These are phyloP conservation scores for Lasioglossum pauxillum DNA, from an alignment of 2,888 invertebrate genomes.

Conservation along the genomic window DNA sequence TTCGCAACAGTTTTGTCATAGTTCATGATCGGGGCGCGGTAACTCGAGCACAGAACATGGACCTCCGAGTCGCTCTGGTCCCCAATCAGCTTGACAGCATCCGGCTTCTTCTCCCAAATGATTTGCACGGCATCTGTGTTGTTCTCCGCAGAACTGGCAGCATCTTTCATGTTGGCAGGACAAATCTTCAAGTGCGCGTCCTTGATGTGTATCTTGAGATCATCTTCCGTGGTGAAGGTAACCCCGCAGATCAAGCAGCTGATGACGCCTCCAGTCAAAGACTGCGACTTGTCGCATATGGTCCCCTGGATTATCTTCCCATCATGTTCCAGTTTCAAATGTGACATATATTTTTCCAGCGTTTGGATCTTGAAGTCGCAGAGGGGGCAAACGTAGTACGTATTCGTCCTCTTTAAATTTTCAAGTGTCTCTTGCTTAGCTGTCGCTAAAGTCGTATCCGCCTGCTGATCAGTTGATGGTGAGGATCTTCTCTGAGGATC, in stretches of 20 bases:
- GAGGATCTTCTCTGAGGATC: not conserved
- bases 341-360: conserved; percentile 24
- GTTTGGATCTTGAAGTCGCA: conserved; percentile 21
- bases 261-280: not conserved
- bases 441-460: not conserved
- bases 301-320: not conserved
- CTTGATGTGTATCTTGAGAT: conserved; percentile 30
- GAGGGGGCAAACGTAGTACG: conserved; percentile 43
- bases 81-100: not conserved
- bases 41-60: not conserved
- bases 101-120: conserved; percentile 5
- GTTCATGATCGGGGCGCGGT: not conserved
- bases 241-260: not conserved
- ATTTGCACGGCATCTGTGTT: conserved; percentile 8
- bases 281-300: not conserved
- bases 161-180: not conserved
- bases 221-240: conserved; percentile 2
- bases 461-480: not conserved
- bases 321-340: conserved; percentile 10
- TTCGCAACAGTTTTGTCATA: not conserved
- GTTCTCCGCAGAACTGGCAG: not conserved
- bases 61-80: not conserved
- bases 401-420: not conserved
- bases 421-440: not conserved
- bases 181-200: not conserved